Percentiles rank a stretch among this genome's conserved stretches.
phyloP scores from a whole-genome alignment of 2,113 vertebrate species.

The Asarcornis scutulata region DNA sequence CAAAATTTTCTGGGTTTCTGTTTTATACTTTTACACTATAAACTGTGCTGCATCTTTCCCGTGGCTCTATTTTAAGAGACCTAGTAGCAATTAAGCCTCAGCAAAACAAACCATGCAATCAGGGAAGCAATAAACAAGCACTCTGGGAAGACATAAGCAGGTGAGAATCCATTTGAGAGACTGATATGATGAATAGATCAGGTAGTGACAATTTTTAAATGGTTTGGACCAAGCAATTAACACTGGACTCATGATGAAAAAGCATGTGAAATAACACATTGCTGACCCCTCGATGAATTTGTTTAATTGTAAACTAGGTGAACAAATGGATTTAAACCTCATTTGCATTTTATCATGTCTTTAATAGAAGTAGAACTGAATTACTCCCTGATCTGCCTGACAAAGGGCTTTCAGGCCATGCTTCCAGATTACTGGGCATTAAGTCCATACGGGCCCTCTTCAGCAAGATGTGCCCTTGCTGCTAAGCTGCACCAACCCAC shows the following conservation, averaged over 20 bases:
- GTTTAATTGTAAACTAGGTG: not conserved
- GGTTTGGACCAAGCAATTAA: not conserved
- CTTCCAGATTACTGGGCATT: not conserved
- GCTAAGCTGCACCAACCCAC: not conserved
- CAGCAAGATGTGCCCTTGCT: not conserved
- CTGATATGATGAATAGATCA: not conserved
- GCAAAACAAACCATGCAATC: slow-evolving; percentile 35
- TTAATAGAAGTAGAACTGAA: not conserved
- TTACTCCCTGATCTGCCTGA: not conserved
- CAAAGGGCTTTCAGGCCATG: not conserved
- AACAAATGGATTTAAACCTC: slow-evolving; percentile 2
- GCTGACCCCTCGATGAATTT: not conserved
- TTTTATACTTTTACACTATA: not conserved
- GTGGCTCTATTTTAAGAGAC: slow-evolving; percentile 24
- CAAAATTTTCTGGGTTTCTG: not conserved
- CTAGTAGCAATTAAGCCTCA: slow-evolving; percentile 3
- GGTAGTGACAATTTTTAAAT: not conserved
- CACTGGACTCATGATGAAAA: not conserved
- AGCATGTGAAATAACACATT: not conserved
- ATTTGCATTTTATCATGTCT: not conserved
- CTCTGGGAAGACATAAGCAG: not conserved
- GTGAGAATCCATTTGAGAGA: not conserved
- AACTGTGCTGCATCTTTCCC: not conserved
- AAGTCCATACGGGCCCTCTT: not conserved
- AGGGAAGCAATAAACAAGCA: slow-evolving; percentile 38